Percentiles rank a stretch among this genome's conserved stretches.
These are phyloP conservation scores for Chaetophractus vellerosus DNA, from an alignment of 2,797 vertebrate genomes.

Conservation along the genomic window DNA sequence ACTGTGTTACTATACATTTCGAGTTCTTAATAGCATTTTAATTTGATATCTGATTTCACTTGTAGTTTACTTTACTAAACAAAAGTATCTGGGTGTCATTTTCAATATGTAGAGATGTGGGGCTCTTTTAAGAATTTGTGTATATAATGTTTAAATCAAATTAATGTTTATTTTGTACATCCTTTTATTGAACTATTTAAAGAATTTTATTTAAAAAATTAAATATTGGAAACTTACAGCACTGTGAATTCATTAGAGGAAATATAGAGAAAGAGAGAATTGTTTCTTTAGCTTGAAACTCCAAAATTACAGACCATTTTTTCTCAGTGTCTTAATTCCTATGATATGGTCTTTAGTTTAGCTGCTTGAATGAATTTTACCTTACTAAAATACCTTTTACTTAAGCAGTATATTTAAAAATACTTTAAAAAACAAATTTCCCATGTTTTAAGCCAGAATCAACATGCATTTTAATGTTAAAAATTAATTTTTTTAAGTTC, in stretches of 20 bases:
- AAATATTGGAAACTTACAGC: conserved; percentile 2
- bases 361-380: conserved; percentile 12
- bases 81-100: conserved; percentile 79
- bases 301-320: not conserved
- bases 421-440: conserved; percentile 50
- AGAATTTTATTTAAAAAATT: conserved; percentile 69
- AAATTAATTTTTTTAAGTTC: conserved; percentile 36
- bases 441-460: conserved; percentile 23
- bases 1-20: conserved; percentile 78
- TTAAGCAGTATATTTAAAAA: conserved; percentile 23
- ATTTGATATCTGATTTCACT: conserved; percentile 82
- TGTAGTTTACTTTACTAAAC: conserved; percentile 78
- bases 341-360: not conserved
- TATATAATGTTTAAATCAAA: conserved; percentile 75
- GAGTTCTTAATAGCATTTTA: conserved; percentile 82
- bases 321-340: not conserved
- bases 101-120: conserved; percentile 78
- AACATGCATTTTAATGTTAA: not conserved
- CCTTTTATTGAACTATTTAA: conserved; percentile 50
- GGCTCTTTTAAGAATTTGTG: conserved; percentile 79
- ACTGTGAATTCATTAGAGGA: conserved; percentile 16
- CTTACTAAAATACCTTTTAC: conserved; percentile 47
- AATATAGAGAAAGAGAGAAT: not conserved
- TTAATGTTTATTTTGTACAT: conserved; percentile 56
- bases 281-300: conserved; percentile 14